Evolutionary conservation across 2,113 vertebrate species (phyloP), one percentile per base, ranked within the genome.

Genomic region (Phasianus colchicus): DNA sequence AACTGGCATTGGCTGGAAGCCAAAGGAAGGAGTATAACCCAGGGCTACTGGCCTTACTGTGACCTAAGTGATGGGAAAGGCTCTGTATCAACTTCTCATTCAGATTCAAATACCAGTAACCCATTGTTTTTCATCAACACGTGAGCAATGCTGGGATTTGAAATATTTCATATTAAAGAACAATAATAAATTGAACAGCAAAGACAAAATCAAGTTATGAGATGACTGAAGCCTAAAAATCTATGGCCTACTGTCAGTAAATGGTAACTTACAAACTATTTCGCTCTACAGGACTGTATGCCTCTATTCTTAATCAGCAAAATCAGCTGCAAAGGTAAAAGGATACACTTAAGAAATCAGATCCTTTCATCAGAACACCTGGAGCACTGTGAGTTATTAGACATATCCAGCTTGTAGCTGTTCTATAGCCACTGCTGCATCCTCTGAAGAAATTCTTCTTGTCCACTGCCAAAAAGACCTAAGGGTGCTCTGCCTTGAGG

Each of bases 81-180:
- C 13, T 74, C 32, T 81, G 9, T 30, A 64, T 36, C 58, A 36
- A 9, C 45, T 74, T 73, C 36, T 55, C n/a, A 45, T 6, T 11
- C 0, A 0, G 17, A 72, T 69, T 79, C 58, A 85, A 63, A n/a
- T 32, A n/a, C 21, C 17, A 61, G 52, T 32, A 75, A n/a, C 20
- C 40, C 40, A 11, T 34, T 83, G 29, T 10, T 70, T 47, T 73
- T 88, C 48, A 79, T 12, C 4, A 50, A 70, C 85, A 80, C 21
- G 63, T 2, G 8, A 88, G n/a, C 19, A 80, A 55, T 32, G 3
- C 7, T 73, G 27, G 15, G 20, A 66, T 85, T 73, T 63, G 17
- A 69, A 36, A 60, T 7, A 50, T 1, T 67, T 75, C 4, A 70
- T 5, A 50, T 75, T 30, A 9, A 60, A 78, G 83, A 83, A 63